Conservation (phyloP, 1,140 invertebrate genomes). For the Batillaria attramentaria region DNA sequence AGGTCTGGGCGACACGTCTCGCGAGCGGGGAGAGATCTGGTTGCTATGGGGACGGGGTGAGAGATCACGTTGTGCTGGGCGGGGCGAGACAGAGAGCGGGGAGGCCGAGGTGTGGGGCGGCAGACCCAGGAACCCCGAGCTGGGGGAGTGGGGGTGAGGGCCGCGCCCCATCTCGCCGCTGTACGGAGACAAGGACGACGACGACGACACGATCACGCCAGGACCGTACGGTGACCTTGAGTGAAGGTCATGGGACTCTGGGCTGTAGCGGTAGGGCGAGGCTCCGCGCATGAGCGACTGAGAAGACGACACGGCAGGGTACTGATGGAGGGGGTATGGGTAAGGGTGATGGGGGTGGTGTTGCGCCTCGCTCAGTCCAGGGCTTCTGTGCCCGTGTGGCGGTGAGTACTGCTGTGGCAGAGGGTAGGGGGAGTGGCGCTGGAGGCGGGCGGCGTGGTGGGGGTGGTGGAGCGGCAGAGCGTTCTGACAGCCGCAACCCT, state of each 20-base stretch:
- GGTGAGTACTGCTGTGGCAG: neutral
- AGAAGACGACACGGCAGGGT: neutral
- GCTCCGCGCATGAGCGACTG: neutral
- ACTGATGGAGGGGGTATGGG: neutral
- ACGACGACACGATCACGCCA: neutral
- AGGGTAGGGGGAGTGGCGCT: conserved; percentile 13
- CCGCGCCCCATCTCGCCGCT: no score
- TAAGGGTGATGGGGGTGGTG: neutral
- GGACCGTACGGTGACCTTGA: neutral
- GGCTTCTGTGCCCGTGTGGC: neutral
- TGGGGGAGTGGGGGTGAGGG: neutral
- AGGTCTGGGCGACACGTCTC: conserved; percentile 3
- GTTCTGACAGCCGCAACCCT: conserved; percentile 4
- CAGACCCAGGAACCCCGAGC: neutral
- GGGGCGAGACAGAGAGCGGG: neutral
- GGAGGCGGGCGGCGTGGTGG: neutral
- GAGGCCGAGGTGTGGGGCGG: neutral
- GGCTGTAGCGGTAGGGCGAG: conserved; percentile 1
- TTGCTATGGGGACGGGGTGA: conserved; percentile 7
- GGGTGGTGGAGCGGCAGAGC: neutral
- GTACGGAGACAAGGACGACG: neutral
- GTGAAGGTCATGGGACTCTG: neutral
- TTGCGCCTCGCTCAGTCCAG: neutral
- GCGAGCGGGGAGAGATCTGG: conserved; percentile 10
- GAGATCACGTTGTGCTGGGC: conserved; percentile 10